Percentiles rank a stretch among this genome's conserved stretches.
Conservation (phyloP, 2,888 invertebrate species). For the Drosophila putrida region DNA sequence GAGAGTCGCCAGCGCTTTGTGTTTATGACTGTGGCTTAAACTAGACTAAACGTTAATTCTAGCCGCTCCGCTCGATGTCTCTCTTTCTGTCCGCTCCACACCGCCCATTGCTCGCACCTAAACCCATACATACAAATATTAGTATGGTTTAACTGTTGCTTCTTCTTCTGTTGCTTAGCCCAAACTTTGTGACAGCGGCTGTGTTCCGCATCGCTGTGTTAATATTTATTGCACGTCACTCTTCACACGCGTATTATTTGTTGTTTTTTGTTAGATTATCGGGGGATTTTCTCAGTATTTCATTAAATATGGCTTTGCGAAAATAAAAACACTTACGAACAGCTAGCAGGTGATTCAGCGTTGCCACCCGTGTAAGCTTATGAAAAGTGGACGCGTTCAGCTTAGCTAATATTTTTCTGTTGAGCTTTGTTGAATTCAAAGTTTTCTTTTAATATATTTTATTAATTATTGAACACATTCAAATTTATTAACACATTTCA, state of each 20-base stretch:
- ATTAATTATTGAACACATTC: not conserved
- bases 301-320: constrained; percentile 40
- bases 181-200: constrained; percentile 1
- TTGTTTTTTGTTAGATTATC: constrained; percentile 3
- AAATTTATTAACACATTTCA: not conserved
- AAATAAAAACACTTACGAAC: constrained; percentile 47
- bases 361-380: constrained; percentile 38
- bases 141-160: constrained; percentile 57
- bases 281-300: constrained; percentile 10
- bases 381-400: constrained; percentile 30
- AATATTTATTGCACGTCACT: constrained; percentile 7
- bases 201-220: constrained; percentile 19
- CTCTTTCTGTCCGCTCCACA: constrained; percentile 32
- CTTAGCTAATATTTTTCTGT: not conserved
- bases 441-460: not conserved
- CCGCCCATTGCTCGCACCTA: constrained; percentile 44
- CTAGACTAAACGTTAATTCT: constrained; percentile 77
- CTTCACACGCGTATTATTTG: constrained; percentile 2
- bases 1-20: constrained; percentile 34
- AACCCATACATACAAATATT: constrained; percentile 15
- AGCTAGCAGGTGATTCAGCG: constrained; percentile 50
- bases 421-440: not conserved
- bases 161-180: constrained; percentile 54
- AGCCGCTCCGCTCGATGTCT: constrained; percentile 47
- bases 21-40: constrained; percentile 72